Evolutionary conservation across 2,797 vertebrate genomes (phyloP).

Genomic region (Mustela erminea): DNA sequence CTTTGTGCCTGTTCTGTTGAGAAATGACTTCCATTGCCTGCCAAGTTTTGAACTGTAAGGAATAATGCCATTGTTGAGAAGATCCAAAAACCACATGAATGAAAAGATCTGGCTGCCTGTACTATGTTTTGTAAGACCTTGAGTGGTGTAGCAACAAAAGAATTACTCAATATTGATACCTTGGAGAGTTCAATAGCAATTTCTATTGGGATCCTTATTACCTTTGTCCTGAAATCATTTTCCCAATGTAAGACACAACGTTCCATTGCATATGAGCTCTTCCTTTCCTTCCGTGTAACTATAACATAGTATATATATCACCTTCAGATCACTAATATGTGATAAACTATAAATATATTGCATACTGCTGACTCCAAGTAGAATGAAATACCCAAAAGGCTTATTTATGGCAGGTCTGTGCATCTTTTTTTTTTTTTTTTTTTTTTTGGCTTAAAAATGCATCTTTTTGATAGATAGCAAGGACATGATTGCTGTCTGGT

Average conservation of each 20-base stretch:
- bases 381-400: background rate
- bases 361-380: slow-evolving; percentile 48
- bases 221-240: slow-evolving; percentile 58
- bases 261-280: background rate
- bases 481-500: background rate
- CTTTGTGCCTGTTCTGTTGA: slow-evolving; percentile 3
- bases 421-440: background rate
- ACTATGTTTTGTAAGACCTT: background rate
- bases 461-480: slow-evolving; percentile 40
- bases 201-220: background rate
- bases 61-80: slow-evolving; percentile 30
- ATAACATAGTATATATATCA: background rate
- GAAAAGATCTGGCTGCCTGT: slow-evolving; percentile 19
- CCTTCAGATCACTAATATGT: slow-evolving; percentile 51
- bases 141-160: background rate
- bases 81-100: slow-evolving; percentile 1
- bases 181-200: background rate
- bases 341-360: slow-evolving; percentile 33
- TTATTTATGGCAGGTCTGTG: background rate
- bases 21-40: slow-evolving; percentile 7
- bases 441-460: no score
- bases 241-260: background rate
- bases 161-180: background rate
- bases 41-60: slow-evolving; percentile 8
- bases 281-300: slow-evolving; percentile 3